phyloP scores from a whole-genome alignment of 1,140 invertebrate species.

The silkworm (Bombyx mori) region ASM3026992v2 NC_085117.1:2127501-2128000 shows the following conservation, averaged over 20 bases:
- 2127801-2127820: constrained; percentile 19
- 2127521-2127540: not conserved
- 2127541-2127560: constrained; percentile 3
- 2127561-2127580: constrained; percentile 1
- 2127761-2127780: constrained; percentile 18
- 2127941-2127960: constrained; percentile 30
- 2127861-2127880: constrained; percentile 32
- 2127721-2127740: constrained; percentile 27
- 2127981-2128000: constrained; percentile 30
- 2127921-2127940: constrained; percentile 23
- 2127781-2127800: constrained; percentile 20
- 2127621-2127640: constrained; percentile 22
- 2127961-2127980: constrained; percentile 21
- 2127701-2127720: constrained; percentile 31
- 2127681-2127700: constrained; percentile 35
- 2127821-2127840: constrained; percentile 39
- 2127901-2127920: constrained; percentile 31
- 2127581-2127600: not conserved
- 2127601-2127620: constrained; percentile 11
- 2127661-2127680: constrained; percentile 33
- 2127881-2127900: constrained; percentile 25
- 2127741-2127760: constrained; percentile 20
- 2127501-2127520: not conserved
- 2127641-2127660: constrained; percentile 37
- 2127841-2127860: constrained; percentile 23